Evolutionary conservation across 2,888 invertebrate genomes (phyloP), one percentile per base, ranked within the genome.

Genomic region (Pristionchus fissidentatus): DNA sequence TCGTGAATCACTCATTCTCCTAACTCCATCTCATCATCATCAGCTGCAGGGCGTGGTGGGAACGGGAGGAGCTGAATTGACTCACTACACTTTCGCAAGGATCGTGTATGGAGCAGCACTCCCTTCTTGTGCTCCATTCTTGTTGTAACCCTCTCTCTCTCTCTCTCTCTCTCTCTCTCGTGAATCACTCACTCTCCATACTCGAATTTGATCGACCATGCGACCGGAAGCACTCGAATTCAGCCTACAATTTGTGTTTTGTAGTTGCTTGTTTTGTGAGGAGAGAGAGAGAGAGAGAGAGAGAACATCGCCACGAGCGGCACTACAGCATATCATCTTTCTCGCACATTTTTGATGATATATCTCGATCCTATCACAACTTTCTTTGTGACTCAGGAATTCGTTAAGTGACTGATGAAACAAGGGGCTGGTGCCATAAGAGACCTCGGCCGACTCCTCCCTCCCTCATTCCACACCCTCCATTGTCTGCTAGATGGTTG

Each of bases 11-110:
- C n/a, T n/a, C n/a, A n/a, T n/a, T n/a, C n/a, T n/a, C n/a, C n/a
- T n/a, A n/a, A n/a, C 38, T n/a, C 19, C 19, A 13, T 41, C 10
- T 19, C 41, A 41, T 70, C 70, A 57, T 57, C 57, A 66, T 66
- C 62, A 66, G 7, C 70, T 70, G 70, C 43, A 70, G 70, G 70
- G 70, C 41, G 43, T 70, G 70, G 62, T 38, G 32, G 62, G 41
- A n/a, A n/a, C 26, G 70, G 41, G 38, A 60, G 32, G 32, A 35
- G n/a, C 22, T 22, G 41, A 41, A 66, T 5, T 70, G 38, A 70
- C 41, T 70, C 70, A 70, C 70, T n/a, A 70, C 70, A 41, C 70
- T 70, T 70, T 70, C 70, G 70, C 41, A 70, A 70, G 70, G 70
- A 70, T 66, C 35, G 62, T 62, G 38, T 62, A 38, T n/a, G n/a